A percentile compares a stretch with the other conserved stretches of the same genome.
Conservation (phyloP, 1,140 invertebrate species). For the Formica selysi region DNA sequence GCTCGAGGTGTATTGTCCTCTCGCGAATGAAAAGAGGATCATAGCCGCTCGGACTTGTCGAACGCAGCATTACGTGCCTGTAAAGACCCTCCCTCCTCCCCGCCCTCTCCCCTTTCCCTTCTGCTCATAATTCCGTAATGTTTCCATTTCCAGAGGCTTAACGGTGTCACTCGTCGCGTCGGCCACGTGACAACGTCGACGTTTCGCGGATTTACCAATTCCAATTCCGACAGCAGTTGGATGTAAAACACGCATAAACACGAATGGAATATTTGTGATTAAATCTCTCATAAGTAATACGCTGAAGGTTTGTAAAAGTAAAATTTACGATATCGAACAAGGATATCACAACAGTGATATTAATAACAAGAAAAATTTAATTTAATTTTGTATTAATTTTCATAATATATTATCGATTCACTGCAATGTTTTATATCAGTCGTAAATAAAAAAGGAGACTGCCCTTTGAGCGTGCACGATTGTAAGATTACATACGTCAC, state of each 20-base stretch:
- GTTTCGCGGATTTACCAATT: slow-evolving; percentile 38
- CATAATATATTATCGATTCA: neutral
- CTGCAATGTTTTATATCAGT: neutral
- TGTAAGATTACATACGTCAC: neutral
- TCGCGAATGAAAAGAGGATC: slow-evolving; percentile 45
- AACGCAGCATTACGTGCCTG: neutral
- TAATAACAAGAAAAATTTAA: too few relatives aligned
- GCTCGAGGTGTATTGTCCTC: slow-evolving; percentile 40
- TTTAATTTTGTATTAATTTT: too few relatives aligned
- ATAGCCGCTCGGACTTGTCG: slow-evolving; percentile 13
- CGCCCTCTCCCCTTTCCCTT: neutral
- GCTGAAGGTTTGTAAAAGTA: neutral
- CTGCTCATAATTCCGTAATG: slow-evolving; percentile 52
- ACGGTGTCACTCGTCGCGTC: slow-evolving; percentile 18
- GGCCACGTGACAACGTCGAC: slow-evolving; percentile 16
- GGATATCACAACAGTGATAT: too few relatives aligned
- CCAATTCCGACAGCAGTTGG: neutral
- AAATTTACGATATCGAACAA: neutral
- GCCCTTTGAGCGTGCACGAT: neutral
- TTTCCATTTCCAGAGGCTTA: slow-evolving; percentile 41
- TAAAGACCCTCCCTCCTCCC: neutral
- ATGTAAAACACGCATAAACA: slow-evolving; percentile 13
- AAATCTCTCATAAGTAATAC: slow-evolving; percentile 12
- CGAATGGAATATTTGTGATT: neutral
- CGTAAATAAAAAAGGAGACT: neutral